phyloP scores from a whole-genome alignment of 2,888 invertebrate species.

The Lomographa bimaculata region DNA sequence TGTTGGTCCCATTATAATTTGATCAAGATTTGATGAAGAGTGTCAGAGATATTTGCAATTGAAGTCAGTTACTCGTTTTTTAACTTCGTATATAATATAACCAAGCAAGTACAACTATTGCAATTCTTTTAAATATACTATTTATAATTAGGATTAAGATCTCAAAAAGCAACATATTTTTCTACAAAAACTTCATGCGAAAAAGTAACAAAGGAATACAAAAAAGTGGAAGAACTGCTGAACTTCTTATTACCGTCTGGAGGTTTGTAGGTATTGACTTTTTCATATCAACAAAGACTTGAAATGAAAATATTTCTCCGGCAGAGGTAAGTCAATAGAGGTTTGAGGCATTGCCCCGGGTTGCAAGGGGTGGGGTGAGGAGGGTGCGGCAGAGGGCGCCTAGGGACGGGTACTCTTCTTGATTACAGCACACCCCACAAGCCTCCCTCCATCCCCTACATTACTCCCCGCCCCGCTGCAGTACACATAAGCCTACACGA shows the following conservation, averaged over 20 bases:
- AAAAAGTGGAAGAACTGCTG: constrained; percentile 23
- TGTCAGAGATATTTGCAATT: no score
- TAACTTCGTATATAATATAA: no score
- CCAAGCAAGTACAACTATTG: no score
- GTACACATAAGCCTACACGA: constrained; percentile 67
- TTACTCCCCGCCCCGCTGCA: constrained; percentile 55
- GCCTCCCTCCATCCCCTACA: constrained; percentile 43
- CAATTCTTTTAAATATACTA: no score
- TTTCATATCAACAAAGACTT: constrained; percentile 66
- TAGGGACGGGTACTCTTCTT: constrained; percentile 83
- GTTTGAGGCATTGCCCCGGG: constrained; percentile 78
- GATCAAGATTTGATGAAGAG: no score
- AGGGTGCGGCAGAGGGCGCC: constrained; percentile 49
- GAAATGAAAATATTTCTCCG: constrained; percentile 71
- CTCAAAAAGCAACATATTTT: no score
- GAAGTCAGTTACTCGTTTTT: no score
- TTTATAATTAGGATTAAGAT: no score
- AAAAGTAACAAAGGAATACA: constrained; percentile 13
- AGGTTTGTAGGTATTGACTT: constrained; percentile 53
- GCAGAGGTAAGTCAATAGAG: constrained; percentile 77
- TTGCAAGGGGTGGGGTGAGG: constrained; percentile 32
- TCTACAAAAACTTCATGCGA: constrained; percentile 7
- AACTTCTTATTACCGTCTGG: constrained; percentile 34
- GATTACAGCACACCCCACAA: constrained; percentile 75
- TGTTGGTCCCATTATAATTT: no score